A percentile compares a stretch with the other conserved stretches of the same genome.
phyloP scores from a whole-genome alignment of 2,888 invertebrate species.

The Diaperis boleti region DNA sequence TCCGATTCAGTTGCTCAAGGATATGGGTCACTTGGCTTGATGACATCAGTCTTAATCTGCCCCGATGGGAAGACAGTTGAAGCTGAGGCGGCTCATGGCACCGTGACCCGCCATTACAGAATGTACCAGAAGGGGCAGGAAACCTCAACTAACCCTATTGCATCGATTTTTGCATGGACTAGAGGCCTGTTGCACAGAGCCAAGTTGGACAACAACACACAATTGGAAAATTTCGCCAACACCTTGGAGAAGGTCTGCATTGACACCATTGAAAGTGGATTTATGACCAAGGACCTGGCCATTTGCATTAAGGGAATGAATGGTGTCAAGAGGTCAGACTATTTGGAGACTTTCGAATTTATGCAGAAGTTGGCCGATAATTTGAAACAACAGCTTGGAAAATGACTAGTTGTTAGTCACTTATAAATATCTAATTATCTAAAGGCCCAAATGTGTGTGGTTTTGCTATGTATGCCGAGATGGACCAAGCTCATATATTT shows the following conservation, averaged over 20 bases:
- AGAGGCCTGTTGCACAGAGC: constrained; percentile 91
- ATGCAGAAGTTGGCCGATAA: constrained; percentile 95
- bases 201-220: constrained; percentile 87
- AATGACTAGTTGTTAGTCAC: constrained; percentile 66
- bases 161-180: constrained; percentile 99
- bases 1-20: constrained; percentile 99
- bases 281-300: constrained; percentile 99
- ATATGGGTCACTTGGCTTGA: constrained; percentile 94
- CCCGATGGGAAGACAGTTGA: constrained; percentile 99
- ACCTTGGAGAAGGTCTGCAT: constrained; percentile 91
- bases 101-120: constrained; percentile 69
- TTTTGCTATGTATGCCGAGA: neutral
- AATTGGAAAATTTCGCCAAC: constrained; percentile 84
- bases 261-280: constrained; percentile 93
- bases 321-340: constrained; percentile 82
- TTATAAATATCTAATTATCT: constrained; percentile 14
- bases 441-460: too few relatives aligned
- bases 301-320: constrained; percentile 96
- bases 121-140: constrained; percentile 94
- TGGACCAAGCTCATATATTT: constrained; percentile 1
- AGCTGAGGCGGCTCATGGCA: constrained; percentile 98
- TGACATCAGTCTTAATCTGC: constrained; percentile 97
- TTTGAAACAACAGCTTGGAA: constrained; percentile 74
- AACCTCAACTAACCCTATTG: constrained; percentile 98
- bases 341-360: constrained; percentile 97